These are phyloP conservation scores for Porites rus DNA, from an alignment of 92 coral and sea anemone species.

Conservation along the genomic window DNA sequence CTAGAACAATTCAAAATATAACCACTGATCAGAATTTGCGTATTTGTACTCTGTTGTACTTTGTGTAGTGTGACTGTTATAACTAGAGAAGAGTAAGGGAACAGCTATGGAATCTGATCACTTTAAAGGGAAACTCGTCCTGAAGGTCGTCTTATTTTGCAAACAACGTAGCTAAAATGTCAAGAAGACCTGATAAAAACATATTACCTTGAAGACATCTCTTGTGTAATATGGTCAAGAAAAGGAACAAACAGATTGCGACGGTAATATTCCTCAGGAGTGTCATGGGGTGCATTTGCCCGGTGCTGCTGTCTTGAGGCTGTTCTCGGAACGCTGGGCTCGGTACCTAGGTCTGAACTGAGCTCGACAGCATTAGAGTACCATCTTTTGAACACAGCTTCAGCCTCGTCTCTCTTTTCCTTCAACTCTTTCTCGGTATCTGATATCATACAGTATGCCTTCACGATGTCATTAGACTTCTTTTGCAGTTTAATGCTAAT, in stretches of 20 bases:
- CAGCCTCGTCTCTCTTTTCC: constrained; percentile 40
- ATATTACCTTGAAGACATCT: constrained; percentile 16
- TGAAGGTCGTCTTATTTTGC: constrained; percentile 43
- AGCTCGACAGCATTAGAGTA: constrained; percentile 41
- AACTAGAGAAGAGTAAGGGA: constrained; percentile 51
- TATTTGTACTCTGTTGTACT: too few relatives aligned
- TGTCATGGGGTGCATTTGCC: constrained; percentile 58
- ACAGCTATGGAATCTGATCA: constrained; percentile 50
- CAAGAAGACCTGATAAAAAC: constrained; percentile 40
- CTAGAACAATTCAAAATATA: too few relatives aligned
- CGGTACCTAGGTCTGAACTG: too few relatives aligned
- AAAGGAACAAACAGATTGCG: constrained; percentile 51
- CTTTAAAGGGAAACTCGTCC: constrained; percentile 43
- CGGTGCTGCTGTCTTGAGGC: constrained; percentile 53
- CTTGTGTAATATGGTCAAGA: constrained; percentile 45
- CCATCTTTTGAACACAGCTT: constrained; percentile 52
- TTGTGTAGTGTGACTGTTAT: constrained; percentile 31
- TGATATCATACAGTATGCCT: constrained; percentile 59
- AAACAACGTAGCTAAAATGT: constrained; percentile 39
- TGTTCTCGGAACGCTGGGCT: too few relatives aligned
- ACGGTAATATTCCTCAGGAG: constrained; percentile 47
- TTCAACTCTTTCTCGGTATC: constrained; percentile 47
- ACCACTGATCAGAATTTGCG: too few relatives aligned
- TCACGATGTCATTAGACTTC: constrained; percentile 66
- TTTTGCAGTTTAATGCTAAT: constrained; percentile 62